Conservation (phyloP, 2,113 vertebrate species). For the Lethenteron reissneri region DNA sequence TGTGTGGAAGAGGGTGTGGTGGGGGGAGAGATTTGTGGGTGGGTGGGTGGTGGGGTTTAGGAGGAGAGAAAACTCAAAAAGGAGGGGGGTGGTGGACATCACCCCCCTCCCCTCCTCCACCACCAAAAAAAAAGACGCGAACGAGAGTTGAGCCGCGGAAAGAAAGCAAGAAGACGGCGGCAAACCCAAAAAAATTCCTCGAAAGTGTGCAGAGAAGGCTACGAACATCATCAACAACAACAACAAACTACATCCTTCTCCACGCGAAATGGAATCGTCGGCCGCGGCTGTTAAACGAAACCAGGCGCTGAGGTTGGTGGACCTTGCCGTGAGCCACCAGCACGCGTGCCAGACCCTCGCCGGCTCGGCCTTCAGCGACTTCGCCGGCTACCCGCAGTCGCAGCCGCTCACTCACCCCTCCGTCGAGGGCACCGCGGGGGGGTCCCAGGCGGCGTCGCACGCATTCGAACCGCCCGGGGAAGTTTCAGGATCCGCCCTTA, state of each 20-base stretch:
- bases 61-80: neutral
- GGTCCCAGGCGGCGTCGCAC: neutral
- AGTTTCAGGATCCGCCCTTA: neutral
- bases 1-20: neutral
- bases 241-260: too few species aligned
- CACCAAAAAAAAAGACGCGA: neutral
- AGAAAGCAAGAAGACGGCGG: too few species aligned
- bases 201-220: too few species aligned
- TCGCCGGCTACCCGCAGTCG: conserved; percentile 4
- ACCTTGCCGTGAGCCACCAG: conserved; percentile 2
- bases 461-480: neutral
- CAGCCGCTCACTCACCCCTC: conserved; percentile 5
- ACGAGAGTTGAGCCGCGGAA: neutral
- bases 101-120: neutral
- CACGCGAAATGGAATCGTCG: neutral
- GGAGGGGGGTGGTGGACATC: conserved; percentile 6
- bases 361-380: neutral
- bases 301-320: conserved; percentile 3
- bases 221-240: too few species aligned
- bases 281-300: neutral
- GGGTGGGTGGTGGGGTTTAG: neutral
- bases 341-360: conserved; percentile 1
- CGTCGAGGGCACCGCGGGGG: neutral
- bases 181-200: too few species aligned
- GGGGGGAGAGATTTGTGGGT: neutral